Base-by-base conservation (phyloP, 2,113 vertebrate species). In the Anolis carolinensis region DNA sequence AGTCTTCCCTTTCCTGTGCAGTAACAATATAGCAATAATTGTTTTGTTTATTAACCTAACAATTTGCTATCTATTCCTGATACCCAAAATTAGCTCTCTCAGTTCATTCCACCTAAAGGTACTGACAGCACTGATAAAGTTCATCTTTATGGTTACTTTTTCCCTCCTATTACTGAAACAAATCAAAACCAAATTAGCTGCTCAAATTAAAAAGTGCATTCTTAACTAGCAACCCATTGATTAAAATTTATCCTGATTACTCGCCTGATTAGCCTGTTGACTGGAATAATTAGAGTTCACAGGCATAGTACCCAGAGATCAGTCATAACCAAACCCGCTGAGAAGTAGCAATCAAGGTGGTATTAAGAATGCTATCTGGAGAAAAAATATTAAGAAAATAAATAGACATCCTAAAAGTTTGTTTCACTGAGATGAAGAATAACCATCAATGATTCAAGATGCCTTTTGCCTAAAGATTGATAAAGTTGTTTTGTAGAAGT, bases 401-500 rank as follows among this genome's bases (percentile, higher is more conserved):
- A 10, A 4, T 32, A 62, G 8, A 62, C 25, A 62, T 55, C 76
- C 82, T 72, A 11, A 10, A 90, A 85, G 3, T 1, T 30, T 25
- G 48, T 82, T 75, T 92, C 52, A 89, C 36, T 10, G 44, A 80
- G 25, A 27, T 68, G 74, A 82, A 79, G 85, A 25, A 55, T 0
- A 84, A 1, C 81, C 71, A 23, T 65, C 79, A 80, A 62, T n/a
- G 39, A 50, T 73, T 82, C 11, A n/a, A 13, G 27, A 13, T 16
- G 0, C 10, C 0, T 72, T 2, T 67, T 68, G 65, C 48, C 48
- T 52, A 25, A 39, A 76, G 52, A 76, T 7, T 70, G 55, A 3
- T 25, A 79, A 84, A 65, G 32, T n/a, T 89, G 23, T 39, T 81
- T 34, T 86, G 79, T 59, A 52, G 77, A 85, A 84, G 65, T 50